Percentiles rank a stretch among this genome's conserved stretches.
phyloP scores from a whole-genome alignment of 2,113 vertebrate genomes.

The Cephalopterus ornatus region DNA sequence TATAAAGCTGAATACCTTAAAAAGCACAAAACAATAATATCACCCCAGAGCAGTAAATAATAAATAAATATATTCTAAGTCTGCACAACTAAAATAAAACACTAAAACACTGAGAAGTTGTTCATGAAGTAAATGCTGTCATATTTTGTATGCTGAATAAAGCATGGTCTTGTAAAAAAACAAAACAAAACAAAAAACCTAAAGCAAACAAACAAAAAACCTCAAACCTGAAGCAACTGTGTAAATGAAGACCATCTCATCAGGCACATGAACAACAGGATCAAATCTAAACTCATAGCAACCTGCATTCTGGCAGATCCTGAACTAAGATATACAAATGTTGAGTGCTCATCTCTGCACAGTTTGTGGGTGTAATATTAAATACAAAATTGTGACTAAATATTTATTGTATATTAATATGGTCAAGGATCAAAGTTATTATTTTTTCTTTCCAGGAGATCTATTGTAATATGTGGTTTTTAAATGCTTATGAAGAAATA shows the following conservation, averaged over 20 bases:
- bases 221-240: background rate
- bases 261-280: background rate
- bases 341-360: background rate
- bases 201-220: background rate
- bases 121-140: background rate
- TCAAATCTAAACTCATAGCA: background rate
- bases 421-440: constrained; percentile 13
- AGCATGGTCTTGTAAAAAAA: background rate
- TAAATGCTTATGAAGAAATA: constrained; percentile 31
- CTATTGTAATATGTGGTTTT: background rate
- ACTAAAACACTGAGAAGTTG: background rate
- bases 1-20: background rate
- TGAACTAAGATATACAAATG: background rate
- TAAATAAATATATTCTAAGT: background rate
- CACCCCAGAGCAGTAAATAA: background rate
- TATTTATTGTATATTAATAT: constrained; percentile 11
- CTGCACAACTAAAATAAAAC: background rate
- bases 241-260: background rate
- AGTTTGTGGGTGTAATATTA: background rate
- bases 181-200: background rate
- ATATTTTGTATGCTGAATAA: background rate
- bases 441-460: background rate
- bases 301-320: background rate
- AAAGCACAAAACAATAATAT: background rate
- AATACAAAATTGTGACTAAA: background rate